Evolutionary conservation across 2,797 vertebrate genomes (phyloP).

Genomic region (Austrolebias charrua): DNA sequence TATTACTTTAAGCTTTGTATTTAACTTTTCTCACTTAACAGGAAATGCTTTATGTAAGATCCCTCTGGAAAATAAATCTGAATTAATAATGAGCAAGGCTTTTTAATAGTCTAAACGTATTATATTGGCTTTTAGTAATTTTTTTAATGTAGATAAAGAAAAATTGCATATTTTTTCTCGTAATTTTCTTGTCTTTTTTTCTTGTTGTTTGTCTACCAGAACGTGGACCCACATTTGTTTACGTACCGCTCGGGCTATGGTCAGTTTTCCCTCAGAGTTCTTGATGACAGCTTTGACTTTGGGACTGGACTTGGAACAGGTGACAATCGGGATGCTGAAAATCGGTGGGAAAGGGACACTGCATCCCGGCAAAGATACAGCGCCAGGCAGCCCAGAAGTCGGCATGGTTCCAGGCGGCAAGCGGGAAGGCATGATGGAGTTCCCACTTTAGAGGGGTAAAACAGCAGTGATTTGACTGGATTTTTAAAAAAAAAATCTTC

Average conservation of each 20-base stretch:
- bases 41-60: neutral
- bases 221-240: conserved; percentile 89
- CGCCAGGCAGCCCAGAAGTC: conserved; percentile 89
- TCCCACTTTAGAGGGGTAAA: conserved; percentile 91
- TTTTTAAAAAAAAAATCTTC: too few relatives aligned
- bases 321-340: conserved; percentile 89
- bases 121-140: neutral
- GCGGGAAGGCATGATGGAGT: conserved; percentile 89
- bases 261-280: conserved; percentile 93
- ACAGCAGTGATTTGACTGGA: too few relatives aligned
- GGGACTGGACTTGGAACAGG: conserved; percentile 81
- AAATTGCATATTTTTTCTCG: neutral
- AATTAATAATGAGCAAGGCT: too few relatives aligned
- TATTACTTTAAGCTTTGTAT: neutral
- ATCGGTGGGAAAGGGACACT: conserved; percentile 87
- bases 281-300: conserved; percentile 92
- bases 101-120: too few relatives aligned
- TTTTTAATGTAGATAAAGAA: neutral
- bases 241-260: conserved; percentile 92
- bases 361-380: conserved; percentile 91
- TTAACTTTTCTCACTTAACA: neutral
- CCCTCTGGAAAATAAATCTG: too few relatives aligned
- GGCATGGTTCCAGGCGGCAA: conserved; percentile 87
- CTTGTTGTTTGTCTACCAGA: conserved; percentile 71
- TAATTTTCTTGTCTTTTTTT: neutral